Evolutionary conservation across 2,797 vertebrate species (phyloP), one percentile per base, ranked within the genome.

Genomic region (Thaleichthys pacificus): DNA sequence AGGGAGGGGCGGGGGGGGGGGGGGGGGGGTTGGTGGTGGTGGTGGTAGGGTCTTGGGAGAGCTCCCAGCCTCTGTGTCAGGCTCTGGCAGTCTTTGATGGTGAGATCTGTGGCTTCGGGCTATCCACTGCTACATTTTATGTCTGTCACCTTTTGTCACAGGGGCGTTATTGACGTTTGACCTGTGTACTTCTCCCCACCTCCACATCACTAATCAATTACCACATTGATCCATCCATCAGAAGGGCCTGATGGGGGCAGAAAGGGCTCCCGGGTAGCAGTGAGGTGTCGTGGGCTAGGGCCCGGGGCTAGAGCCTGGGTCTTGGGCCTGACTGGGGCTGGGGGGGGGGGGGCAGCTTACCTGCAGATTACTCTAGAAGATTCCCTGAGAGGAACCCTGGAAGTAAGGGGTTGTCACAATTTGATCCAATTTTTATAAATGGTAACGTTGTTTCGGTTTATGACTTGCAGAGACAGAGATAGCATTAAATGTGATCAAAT

Each of bases 181-280:
- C 93, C 94, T 94, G 81, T 90, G 93, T 94, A 96, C 95, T 95
- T 95, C 95, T 96, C 96, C 94, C 94, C 94, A 95, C 94, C 95
- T 94, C 92, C 92, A 91, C 87, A 84, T 88, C 89, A 89, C 95
- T 96, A 98, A 98, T 98, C 96, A 97, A 94, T 98, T 96, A 96
- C 94, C 94, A 91, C 93, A 90, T 95, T 92, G 95, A 97, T 96
- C 95, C 95, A 98, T 97, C 97, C 95, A 97, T 97, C 96, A 97
- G 95, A 91, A 92, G 15, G 77, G 91, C 91, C 92, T 94, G 95
- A 95, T 93, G 93, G 95, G 94, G 92, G 93, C 95, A 96, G 95
- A 96, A 96, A 94, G 92, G 94, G 91, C 89, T 91, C 88, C 91
- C 91, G 86, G 92, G 94, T 94, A 92, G 87, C 87, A 88, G 90